Percentiles rank a stretch among this genome's conserved stretches.
phyloP scores from a whole-genome alignment of 2,113 vertebrate genomes.

The Corapipo altera region DNA sequence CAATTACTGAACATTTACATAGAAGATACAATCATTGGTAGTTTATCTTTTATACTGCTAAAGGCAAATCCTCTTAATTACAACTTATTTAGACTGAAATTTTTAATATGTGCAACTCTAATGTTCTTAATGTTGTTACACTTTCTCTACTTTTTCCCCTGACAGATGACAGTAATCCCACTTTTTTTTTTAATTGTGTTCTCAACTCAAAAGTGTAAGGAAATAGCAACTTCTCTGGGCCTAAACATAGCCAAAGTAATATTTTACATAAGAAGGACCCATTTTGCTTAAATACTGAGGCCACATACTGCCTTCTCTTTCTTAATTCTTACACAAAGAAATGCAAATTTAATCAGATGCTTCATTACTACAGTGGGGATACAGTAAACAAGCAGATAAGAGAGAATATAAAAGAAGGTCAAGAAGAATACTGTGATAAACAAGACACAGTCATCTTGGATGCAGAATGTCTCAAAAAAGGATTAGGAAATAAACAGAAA shows the following conservation, averaged over 20 bases:
- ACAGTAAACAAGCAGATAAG: not conserved
- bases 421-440: not conserved
- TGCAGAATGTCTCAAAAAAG: not conserved
- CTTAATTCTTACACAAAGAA: not conserved
- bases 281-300: not conserved
- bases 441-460: not conserved
- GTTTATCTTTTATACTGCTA: conserved; percentile 11
- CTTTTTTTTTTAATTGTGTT: not conserved
- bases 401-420: not conserved
- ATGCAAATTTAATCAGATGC: conserved; percentile 28
- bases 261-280: not conserved
- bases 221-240: not conserved
- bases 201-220: not conserved
- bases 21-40: not conserved
- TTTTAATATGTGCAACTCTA: not conserved
- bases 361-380: not conserved
- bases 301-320: not conserved
- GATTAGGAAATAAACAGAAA: conserved; percentile 4
- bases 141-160: not conserved
- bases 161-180: not conserved
- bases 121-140: not conserved
- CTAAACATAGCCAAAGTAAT: not conserved
- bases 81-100: not conserved
- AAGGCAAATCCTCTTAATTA: conserved; percentile 19
- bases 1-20: conserved; percentile 46